phyloP scores from a whole-genome alignment of 1,140 invertebrate genomes.

The Sitobion miscanthi region DNA sequence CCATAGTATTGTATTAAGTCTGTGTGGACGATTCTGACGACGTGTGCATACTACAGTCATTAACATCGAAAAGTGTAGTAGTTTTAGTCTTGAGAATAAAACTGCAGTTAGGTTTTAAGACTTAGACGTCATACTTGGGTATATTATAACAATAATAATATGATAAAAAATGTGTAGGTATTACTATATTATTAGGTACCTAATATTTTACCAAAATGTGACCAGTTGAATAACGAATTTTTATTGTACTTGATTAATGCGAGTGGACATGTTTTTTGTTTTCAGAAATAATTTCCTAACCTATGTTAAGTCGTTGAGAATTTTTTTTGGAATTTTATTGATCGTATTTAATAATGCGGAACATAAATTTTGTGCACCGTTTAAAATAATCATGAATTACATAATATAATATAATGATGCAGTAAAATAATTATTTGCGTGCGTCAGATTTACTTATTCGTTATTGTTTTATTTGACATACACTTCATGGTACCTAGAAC shows the following conservation, averaged over 20 bases:
- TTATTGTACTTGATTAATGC: neutral
- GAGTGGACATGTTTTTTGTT: too few relatives aligned
- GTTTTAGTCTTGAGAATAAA: neutral
- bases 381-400: neutral
- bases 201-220: too few relatives aligned
- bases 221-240: neutral
- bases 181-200: too few relatives aligned
- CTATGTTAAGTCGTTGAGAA: neutral
- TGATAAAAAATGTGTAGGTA: neutral
- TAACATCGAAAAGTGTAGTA: neutral
- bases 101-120: neutral
- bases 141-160: neutral
- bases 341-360: neutral
- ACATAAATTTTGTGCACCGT: neutral
- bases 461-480: neutral
- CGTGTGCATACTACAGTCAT: neutral
- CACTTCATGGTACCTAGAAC: neutral
- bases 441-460: too few relatives aligned
- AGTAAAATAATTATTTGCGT: neutral
- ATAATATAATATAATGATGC: neutral
- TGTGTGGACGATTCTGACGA: neutral
- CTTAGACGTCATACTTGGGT: neutral
- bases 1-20: too few relatives aligned
- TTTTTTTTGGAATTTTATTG: neutral
- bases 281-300: too few relatives aligned